phyloP scores from a whole-genome alignment of 2,888 invertebrate species.

The Scaptomyza reducta region DNA sequence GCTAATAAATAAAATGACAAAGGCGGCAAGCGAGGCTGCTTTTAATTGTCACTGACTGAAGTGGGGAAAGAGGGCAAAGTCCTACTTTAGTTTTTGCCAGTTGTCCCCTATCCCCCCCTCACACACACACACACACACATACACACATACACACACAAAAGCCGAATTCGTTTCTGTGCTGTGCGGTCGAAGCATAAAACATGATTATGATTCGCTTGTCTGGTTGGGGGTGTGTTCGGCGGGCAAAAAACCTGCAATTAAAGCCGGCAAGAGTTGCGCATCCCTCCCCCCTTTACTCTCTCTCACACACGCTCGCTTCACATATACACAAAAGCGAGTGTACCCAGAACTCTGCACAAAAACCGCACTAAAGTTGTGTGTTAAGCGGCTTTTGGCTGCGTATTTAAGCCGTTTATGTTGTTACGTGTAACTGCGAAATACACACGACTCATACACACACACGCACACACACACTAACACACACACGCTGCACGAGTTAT shows the following conservation, averaged over 20 bases:
- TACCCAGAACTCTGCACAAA: constrained; percentile 29
- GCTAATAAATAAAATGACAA: constrained; percentile 47
- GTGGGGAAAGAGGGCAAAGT: not conserved
- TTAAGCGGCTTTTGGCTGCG: constrained; percentile 71
- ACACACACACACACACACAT: not conserved
- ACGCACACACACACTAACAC: constrained; percentile 3
- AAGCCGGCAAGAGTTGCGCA: constrained; percentile 36
- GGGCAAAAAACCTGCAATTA: constrained; percentile 39
- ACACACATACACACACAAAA: not conserved
- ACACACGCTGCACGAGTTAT: not conserved
- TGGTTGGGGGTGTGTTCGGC: not conserved
- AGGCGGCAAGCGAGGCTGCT: constrained; percentile 27
- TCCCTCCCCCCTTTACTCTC: not conserved
- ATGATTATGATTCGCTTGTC: constrained; percentile 50
- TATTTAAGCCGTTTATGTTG: constrained; percentile 70
- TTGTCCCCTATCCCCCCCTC: not conserved
- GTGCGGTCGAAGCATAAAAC: constrained; percentile 57
- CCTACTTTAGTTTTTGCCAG: constrained; percentile 17
- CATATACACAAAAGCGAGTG: constrained; percentile 1
- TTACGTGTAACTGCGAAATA: constrained; percentile 57
- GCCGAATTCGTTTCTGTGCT: constrained; percentile 34
- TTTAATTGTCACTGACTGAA: constrained; percentile 18
- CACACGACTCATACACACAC: constrained; percentile 27
- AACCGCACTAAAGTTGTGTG: constrained; percentile 68
- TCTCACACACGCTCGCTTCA: not conserved